Conservation (phyloP, 2,113 vertebrate genomes). For the Psettodes erumei region DNA sequence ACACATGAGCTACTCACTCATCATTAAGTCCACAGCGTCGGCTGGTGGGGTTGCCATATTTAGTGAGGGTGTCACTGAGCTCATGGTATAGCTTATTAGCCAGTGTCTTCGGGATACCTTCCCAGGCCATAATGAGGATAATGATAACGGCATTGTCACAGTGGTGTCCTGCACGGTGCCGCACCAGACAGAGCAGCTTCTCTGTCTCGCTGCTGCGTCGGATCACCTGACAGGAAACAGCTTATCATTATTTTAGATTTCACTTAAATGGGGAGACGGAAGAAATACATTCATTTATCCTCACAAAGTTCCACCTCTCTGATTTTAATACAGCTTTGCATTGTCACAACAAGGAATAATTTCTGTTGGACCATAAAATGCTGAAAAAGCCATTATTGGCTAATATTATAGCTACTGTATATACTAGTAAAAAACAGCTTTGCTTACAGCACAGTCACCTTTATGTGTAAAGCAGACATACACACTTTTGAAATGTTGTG, state of each 20-base stretch:
- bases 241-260: slow-evolving; percentile 8
- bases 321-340: background rate
- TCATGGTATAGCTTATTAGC: slow-evolving; percentile 94
- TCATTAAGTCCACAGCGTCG: slow-evolving; percentile 97
- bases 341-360: background rate
- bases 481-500: background rate
- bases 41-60: slow-evolving; percentile 94
- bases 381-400: background rate
- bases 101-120: slow-evolving; percentile 90
- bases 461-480: slow-evolving; percentile 33
- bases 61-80: slow-evolving; percentile 90
- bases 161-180: slow-evolving; percentile 92
- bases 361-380: background rate
- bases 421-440: background rate
- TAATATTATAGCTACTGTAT: slow-evolving; percentile 19
- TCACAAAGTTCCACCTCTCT: background rate
- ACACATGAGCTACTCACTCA: slow-evolving; percentile 84
- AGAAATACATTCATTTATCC: background rate
- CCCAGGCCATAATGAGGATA: slow-evolving; percentile 97
- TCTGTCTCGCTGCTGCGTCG: slow-evolving; percentile 90
- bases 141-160: slow-evolving; percentile 94
- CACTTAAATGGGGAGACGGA: background rate
- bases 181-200: slow-evolving; percentile 94
- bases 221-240: slow-evolving; percentile 87
- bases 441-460: background rate